Conservation (phyloP, 2,888 invertebrate species). For the Antitype chi region DNA sequence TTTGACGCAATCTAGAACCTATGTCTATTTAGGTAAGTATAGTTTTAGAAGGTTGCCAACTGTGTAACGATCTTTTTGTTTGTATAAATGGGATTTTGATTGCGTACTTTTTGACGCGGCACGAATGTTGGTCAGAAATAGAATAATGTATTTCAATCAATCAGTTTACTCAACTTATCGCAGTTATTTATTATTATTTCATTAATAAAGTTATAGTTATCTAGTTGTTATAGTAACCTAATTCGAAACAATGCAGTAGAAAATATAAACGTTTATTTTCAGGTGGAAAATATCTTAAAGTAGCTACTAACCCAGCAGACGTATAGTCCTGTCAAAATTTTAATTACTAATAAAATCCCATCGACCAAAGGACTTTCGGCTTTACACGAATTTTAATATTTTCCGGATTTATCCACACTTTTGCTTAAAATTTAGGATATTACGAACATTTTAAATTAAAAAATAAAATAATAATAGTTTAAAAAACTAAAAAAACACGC, state of each 20-base stretch:
- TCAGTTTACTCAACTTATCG: neutral
- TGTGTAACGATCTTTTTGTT: constrained; percentile 30
- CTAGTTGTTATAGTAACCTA: neutral
- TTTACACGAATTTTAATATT: neutral
- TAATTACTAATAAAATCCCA: neutral
- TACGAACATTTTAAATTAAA: neutral
- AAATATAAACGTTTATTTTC: neutral
- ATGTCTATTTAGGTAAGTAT: neutral
- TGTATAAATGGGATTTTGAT: constrained; percentile 36
- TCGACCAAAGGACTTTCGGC: neutral
- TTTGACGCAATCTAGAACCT: neutral
- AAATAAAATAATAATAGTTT: too few relatives aligned
- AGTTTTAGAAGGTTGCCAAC: neutral
- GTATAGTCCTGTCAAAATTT: neutral
- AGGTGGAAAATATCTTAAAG: neutral
- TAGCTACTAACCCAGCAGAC: neutral
- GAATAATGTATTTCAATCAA: neutral
- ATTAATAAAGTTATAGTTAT: neutral
- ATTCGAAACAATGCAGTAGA: neutral
- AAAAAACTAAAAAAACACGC: too few relatives aligned
- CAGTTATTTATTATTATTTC: constrained; percentile 1
- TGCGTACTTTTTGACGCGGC: constrained; percentile 14
- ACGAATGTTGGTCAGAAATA: neutral
- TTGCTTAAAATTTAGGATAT: neutral
- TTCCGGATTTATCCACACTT: neutral